A percentile compares a stretch with the other conserved stretches of the same genome.
These are phyloP conservation scores for Dinomys branickii DNA, from an alignment of 2,113 vertebrate genomes.

Conservation along the genomic window DNA sequence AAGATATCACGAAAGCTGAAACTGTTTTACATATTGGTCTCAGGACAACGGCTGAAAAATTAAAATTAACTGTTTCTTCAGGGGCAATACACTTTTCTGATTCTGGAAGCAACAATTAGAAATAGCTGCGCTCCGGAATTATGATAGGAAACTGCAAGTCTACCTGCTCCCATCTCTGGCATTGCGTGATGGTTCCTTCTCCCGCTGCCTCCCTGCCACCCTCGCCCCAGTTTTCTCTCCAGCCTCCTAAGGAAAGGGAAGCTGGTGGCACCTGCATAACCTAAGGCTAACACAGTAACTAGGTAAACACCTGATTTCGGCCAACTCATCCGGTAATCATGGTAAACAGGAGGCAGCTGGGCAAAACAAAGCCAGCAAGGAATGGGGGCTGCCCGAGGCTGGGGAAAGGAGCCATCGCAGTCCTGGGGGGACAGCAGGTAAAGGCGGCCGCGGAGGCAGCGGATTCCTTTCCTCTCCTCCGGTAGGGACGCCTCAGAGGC, in stretches of 20 bases:
- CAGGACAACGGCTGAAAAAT: slow-evolving; percentile 13
- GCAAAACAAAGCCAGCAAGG: neutral
- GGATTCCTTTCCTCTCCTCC: neutral
- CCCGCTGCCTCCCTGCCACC: neutral
- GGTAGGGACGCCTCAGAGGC: neutral
- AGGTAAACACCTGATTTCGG: neutral
- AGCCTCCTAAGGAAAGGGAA: neutral
- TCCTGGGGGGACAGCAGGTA: neutral
- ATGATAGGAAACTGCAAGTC: neutral
- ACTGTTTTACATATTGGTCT: neutral
- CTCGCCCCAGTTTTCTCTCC: neutral
- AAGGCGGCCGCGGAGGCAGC: neutral
- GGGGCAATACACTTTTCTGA: neutral
- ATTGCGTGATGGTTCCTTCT: neutral
- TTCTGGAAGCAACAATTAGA: slow-evolving; percentile 22
- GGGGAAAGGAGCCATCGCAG: neutral
- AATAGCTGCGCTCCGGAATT: neutral
- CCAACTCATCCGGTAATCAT: neutral
- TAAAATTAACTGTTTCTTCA: slow-evolving; percentile 22
- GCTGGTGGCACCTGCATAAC: neutral
- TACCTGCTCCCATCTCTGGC: neutral
- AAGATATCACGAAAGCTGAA: slow-evolving; percentile 2
- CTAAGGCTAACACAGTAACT: neutral
- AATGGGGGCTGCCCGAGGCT: neutral
- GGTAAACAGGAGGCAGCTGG: neutral